Conservation (phyloP, 1,140 invertebrate species). For the Papilio polytes region DNA sequence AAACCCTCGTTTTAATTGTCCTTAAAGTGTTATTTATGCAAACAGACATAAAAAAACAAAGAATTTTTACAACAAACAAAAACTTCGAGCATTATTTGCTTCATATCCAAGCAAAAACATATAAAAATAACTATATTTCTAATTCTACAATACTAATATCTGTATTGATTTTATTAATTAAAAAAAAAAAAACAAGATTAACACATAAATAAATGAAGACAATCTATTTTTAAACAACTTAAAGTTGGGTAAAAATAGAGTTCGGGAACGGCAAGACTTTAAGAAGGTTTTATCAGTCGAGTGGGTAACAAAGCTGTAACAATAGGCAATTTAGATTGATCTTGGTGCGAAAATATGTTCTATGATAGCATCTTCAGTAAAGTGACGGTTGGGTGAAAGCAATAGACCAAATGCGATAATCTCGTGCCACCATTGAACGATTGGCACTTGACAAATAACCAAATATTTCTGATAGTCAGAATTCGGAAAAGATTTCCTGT, state of each 20-base stretch:
- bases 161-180: too few species aligned
- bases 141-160: too few species aligned
- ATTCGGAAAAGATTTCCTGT: not conserved
- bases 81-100: too few species aligned
- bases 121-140: too few species aligned
- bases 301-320: constrained; percentile 2
- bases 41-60: not conserved
- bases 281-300: not conserved
- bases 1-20: constrained; percentile 34
- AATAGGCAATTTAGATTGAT: constrained; percentile 20
- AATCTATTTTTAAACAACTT: not conserved
- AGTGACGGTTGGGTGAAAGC: not conserved
- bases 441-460: constrained; percentile 5
- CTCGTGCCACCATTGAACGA: not conserved
- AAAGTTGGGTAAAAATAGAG: not conserved
- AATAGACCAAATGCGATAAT: constrained; percentile 8
- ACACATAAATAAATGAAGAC: too few species aligned
- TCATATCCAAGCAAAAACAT: too few species aligned
- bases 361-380: not conserved
- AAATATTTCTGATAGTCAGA: not conserved
- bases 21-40: constrained; percentile 22
- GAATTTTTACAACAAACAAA: not conserved
- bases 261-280: not conserved
- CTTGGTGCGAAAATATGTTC: not conserved
- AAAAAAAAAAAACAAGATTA: too few species aligned